A percentile compares a stretch with the other conserved stretches of the same genome.
Evolutionary conservation across 2,113 vertebrate genomes (phyloP).

Genomic region (Noturus placidus): DNA sequence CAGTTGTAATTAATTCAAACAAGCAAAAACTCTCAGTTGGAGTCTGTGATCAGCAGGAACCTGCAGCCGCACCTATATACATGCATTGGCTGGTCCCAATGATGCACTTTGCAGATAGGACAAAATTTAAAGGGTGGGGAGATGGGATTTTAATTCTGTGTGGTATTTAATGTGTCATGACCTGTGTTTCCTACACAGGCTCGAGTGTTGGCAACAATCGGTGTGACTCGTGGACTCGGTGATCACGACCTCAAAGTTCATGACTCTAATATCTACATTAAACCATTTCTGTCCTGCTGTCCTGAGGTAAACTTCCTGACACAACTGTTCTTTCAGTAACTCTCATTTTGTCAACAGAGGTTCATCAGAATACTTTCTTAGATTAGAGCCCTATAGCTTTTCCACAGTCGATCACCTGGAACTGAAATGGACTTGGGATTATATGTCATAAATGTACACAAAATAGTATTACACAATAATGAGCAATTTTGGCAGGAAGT

Average conservation of each 20-base stretch:
- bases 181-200: slow-evolving; percentile 74
- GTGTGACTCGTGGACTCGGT: slow-evolving; percentile 92
- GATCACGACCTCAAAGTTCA: slow-evolving; percentile 97
- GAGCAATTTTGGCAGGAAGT: background rate
- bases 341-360: background rate
- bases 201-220: slow-evolving; percentile 95
- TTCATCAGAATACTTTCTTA: background rate
- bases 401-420: background rate
- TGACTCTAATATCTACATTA: slow-evolving; percentile 97
- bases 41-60: background rate
- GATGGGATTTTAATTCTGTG: background rate
- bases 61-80: background rate
- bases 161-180: background rate
- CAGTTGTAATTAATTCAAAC: background rate
- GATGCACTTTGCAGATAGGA: background rate
- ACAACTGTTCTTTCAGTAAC: background rate
- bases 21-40: background rate
- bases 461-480: background rate
- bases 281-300: slow-evolving; percentile 93
- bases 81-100: too few species aligned
- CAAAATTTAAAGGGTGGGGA: background rate
- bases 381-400: background rate
- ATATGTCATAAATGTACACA: background rate
- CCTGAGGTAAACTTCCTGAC: slow-evolving; percentile 81
- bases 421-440: background rate